A percentile compares a stretch with the other conserved stretches of the same genome.
Conservation (phyloP, 2,113 vertebrate genomes). For the Pithys albifrons region DNA sequence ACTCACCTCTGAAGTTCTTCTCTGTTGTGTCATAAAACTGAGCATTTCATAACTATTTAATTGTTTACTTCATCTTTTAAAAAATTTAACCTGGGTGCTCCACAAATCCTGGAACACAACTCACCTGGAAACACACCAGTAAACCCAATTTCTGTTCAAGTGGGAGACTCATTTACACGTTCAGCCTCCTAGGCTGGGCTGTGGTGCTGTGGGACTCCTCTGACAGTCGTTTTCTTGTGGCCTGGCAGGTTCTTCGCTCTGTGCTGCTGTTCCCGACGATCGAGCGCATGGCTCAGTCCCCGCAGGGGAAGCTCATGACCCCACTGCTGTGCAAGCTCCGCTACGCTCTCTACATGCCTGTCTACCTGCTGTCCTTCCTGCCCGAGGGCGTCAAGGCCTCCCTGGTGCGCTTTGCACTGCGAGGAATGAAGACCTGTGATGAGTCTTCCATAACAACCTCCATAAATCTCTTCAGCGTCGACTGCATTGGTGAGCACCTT, state of each 20-base stretch:
- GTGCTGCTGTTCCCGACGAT: constrained; percentile 94
- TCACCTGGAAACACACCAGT: background rate
- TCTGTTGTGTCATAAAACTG: background rate
- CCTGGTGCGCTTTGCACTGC: constrained; percentile 73
- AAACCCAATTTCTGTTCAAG: background rate
- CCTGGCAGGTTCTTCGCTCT: constrained; percentile 82
- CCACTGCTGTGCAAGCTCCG: constrained; percentile 88
- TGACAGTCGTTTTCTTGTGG: background rate
- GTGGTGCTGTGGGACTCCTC: background rate
- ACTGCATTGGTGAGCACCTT: constrained; percentile 83
- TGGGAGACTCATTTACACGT: rapidly evolving
- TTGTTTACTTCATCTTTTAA: background rate
- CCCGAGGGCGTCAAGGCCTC: constrained; percentile 79
- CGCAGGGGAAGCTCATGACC: constrained; percentile 87
- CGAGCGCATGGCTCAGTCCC: constrained; percentile 88
- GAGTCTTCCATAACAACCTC: constrained; percentile 69
- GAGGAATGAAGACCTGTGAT: constrained; percentile 63
- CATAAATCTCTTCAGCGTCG: constrained; percentile 79
- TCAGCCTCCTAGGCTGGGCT: background rate
- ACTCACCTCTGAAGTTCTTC: background rate
- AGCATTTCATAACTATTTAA: background rate
- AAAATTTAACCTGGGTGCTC: rapidly evolving
- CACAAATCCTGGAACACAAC: background rate
- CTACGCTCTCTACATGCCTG: constrained; percentile 81
- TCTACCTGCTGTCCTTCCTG: constrained; percentile 85